A percentile compares a stretch with the other conserved stretches of the same genome.
These are phyloP conservation scores for Aspidiotus rigidus DNA, from an alignment of 2,888 invertebrate species.

Conservation along the genomic window DNA sequence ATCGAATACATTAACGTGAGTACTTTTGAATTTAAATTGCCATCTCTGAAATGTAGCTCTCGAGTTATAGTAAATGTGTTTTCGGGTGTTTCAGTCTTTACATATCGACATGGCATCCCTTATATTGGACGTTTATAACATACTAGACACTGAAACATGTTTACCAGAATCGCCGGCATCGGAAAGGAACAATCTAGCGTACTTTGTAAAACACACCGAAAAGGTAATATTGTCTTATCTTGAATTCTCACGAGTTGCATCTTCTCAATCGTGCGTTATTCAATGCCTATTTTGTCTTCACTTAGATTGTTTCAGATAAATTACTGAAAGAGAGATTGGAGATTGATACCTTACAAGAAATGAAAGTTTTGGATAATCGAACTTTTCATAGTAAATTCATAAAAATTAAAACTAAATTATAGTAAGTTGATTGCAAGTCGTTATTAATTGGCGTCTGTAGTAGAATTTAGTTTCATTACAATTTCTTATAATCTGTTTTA, in stretches of 20 bases:
- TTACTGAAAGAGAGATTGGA: constrained; percentile 85
- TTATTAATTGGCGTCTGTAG: neutral
- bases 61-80: too few relatives aligned
- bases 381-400: constrained; percentile 91
- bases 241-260: too few relatives aligned
- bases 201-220: constrained; percentile 68
- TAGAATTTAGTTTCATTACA: neutral
- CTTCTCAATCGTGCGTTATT: too few relatives aligned
- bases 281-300: neutral
- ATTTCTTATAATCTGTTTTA: constrained; percentile 43
- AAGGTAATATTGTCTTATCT: constrained; percentile 47
- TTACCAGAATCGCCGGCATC: constrained; percentile 57
- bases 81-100: constrained; percentile 48
- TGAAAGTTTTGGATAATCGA: constrained; percentile 78
- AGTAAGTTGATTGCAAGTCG: constrained; percentile 57
- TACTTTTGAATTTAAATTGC: constrained; percentile 34
- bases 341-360: constrained; percentile 85
- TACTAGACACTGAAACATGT: constrained; percentile 73
- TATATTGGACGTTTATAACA: constrained; percentile 72
- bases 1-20: constrained; percentile 70
- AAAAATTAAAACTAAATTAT: constrained; percentile 93
- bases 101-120: constrained; percentile 74
- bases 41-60: too few relatives aligned
- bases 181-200: constrained; percentile 65
- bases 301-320: constrained; percentile 64